Conservation (phyloP, 1,140 invertebrate genomes). For the Cheumatopsyche charites region DNA sequence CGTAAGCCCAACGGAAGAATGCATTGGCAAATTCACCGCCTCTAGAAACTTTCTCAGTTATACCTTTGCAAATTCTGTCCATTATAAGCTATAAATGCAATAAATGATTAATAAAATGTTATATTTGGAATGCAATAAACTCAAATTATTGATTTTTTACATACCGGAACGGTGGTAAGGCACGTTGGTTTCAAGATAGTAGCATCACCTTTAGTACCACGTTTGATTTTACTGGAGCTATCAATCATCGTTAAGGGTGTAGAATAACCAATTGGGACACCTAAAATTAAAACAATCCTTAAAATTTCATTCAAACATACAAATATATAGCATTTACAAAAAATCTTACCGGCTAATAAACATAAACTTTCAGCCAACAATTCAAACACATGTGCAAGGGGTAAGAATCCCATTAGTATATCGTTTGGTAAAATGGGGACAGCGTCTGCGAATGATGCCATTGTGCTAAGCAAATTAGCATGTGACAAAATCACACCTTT, state of each 20-base stretch:
- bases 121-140: too few relatives aligned
- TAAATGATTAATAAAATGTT: constrained; percentile 33
- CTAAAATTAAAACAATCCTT: constrained; percentile 63
- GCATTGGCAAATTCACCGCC: constrained; percentile 76
- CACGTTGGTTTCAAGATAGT: constrained; percentile 89
- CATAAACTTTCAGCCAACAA: constrained; percentile 80
- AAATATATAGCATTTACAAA: constrained; percentile 46
- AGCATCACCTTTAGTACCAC: constrained; percentile 89
- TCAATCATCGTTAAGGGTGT: constrained; percentile 95
- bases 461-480: constrained; percentile 85
- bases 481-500: constrained; percentile 90
- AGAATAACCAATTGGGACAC: constrained; percentile 95
- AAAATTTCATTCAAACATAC: constrained; percentile 44
- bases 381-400: constrained; percentile 97
- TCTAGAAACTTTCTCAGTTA: constrained; percentile 88
- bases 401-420: constrained; percentile 92
- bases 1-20: constrained; percentile 89
- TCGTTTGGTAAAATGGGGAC: constrained; percentile 76
- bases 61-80: constrained; percentile 94
- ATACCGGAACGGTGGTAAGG: constrained; percentile 93
- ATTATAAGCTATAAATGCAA: constrained; percentile 77
- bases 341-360: constrained; percentile 62
- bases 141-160: constrained; percentile 50
- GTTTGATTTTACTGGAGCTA: constrained; percentile 93
- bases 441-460: constrained; percentile 86